Percentiles rank a stretch among this genome's conserved stretches.
Evolutionary conservation across 2,888 invertebrate genomes (phyloP).

Genomic region (Aleiodes leptofemur): DNA sequence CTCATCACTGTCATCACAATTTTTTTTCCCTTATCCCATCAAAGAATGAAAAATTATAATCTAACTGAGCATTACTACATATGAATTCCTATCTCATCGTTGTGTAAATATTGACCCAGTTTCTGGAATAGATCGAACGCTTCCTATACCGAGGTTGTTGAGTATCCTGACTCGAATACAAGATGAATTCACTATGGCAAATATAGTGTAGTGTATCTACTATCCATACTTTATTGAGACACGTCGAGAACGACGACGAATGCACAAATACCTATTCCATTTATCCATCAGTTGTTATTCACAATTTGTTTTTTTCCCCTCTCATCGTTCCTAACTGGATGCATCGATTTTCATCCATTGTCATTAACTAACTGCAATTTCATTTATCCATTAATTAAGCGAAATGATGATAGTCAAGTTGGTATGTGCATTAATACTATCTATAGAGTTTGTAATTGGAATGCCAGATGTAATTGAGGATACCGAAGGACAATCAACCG

Average conservation of each 20-base stretch:
- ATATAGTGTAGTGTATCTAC: too few relatives aligned
- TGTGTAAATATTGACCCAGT: constrained; percentile 51
- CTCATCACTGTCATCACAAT: background rate
- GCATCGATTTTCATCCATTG: background rate
- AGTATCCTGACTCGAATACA: constrained; percentile 44
- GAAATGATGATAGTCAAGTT: background rate
- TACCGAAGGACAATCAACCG: constrained; percentile 26
- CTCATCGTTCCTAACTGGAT: background rate
- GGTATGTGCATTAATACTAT: constrained; percentile 33
- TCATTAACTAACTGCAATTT: too few relatives aligned
- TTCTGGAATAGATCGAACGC: constrained; percentile 43
- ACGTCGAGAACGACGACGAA: constrained; percentile 4
- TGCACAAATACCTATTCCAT: constrained; percentile 7
- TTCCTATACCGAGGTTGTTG: constrained; percentile 36
- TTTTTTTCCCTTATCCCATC: background rate
- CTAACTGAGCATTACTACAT: background rate
- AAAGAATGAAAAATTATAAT: background rate
- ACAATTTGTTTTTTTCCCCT: constrained; percentile 1
- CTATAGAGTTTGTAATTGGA: constrained; percentile 30
- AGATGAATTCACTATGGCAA: constrained; percentile 38
- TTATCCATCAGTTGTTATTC: background rate
- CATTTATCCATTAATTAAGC: too few relatives aligned
- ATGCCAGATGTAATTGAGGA: constrained; percentile 43
- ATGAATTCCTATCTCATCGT: constrained; percentile 31
- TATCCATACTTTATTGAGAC: background rate